These are phyloP conservation scores for Cavia porcellus DNA, from an alignment of 2,113 vertebrate species.

Conservation along the genomic window DNA sequence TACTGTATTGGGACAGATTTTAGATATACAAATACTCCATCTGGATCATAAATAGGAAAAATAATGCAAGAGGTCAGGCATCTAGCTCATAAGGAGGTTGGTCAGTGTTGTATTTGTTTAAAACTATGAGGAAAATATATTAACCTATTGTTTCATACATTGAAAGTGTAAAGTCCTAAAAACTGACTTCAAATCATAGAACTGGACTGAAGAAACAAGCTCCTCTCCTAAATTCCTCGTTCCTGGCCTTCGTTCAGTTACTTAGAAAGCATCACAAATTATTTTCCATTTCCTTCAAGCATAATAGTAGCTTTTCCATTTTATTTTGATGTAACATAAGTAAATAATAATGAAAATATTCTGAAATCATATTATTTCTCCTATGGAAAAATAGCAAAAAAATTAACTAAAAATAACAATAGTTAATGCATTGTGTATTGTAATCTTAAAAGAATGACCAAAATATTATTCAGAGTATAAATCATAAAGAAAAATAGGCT, in stretches of 20 bases:
- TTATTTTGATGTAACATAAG: background rate
- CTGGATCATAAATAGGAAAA: background rate
- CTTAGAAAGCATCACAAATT: background rate
- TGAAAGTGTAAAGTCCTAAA: background rate
- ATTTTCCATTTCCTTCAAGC: background rate
- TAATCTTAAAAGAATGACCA: background rate
- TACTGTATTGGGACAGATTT: background rate
- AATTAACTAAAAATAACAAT: background rate
- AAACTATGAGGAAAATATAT: background rate
- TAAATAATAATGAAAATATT: background rate
- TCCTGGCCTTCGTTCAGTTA: background rate
- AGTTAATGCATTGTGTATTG: background rate
- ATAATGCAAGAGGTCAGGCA: background rate
- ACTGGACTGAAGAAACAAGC: background rate
- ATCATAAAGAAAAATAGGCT: background rate
- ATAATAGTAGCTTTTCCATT: background rate
- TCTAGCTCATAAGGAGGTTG: background rate
- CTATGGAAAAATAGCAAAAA: background rate
- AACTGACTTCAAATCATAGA: background rate
- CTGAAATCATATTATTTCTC: background rate
- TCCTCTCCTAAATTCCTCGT: background rate
- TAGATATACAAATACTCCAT: conserved; percentile 1
- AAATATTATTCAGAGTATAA: background rate
- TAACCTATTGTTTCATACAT: background rate
- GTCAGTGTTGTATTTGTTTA: background rate